phyloP scores from a whole-genome alignment of 35 echinoderm and acorn worm species.

The Heliocidaris erythrogramma region DNA sequence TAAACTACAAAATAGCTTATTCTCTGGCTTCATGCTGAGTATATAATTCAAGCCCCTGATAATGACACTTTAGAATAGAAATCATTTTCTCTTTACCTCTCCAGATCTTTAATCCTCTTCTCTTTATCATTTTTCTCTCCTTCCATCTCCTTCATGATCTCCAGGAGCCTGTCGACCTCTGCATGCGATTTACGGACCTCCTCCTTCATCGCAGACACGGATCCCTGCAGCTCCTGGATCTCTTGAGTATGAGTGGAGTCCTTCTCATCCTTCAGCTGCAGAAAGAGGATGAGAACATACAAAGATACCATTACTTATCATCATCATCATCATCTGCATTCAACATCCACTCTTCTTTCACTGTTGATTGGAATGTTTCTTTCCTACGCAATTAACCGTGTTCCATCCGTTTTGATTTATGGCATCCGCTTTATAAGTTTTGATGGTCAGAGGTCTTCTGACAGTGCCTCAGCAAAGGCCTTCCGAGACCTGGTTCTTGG shows the following conservation, averaged over 20 bases:
- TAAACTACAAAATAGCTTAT: too few species aligned
- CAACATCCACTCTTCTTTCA: neutral
- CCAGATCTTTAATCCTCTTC: slow-evolving; percentile 72
- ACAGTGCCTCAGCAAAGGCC: too few species aligned
- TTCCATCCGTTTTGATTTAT: too few species aligned
- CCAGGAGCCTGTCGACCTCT: slow-evolving; percentile 94
- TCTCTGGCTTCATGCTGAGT: too few species aligned
- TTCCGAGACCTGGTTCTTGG: neutral
- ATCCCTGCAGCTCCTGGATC: slow-evolving; percentile 62
- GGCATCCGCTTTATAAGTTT: neutral
- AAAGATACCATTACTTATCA: neutral
- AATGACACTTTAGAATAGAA: too few species aligned
- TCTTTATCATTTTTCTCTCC: slow-evolving; percentile 97
- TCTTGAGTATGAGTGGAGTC: slow-evolving; percentile 59
- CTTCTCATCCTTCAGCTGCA: slow-evolving; percentile 88
- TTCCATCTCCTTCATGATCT: slow-evolving; percentile 97
- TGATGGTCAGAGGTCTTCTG: neutral
- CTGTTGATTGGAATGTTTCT: neutral
- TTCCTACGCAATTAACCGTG: neutral
- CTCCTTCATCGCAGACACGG: slow-evolving; percentile 60
- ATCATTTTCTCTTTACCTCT: slow-evolving; percentile 63
- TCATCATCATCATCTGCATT: neutral
- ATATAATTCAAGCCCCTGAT: too few species aligned
- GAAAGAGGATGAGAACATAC: neutral
- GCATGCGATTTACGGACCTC: slow-evolving; percentile 85